Base-by-base conservation (phyloP, 2,113 vertebrate genomes). In the Cathartes aura region DNA sequence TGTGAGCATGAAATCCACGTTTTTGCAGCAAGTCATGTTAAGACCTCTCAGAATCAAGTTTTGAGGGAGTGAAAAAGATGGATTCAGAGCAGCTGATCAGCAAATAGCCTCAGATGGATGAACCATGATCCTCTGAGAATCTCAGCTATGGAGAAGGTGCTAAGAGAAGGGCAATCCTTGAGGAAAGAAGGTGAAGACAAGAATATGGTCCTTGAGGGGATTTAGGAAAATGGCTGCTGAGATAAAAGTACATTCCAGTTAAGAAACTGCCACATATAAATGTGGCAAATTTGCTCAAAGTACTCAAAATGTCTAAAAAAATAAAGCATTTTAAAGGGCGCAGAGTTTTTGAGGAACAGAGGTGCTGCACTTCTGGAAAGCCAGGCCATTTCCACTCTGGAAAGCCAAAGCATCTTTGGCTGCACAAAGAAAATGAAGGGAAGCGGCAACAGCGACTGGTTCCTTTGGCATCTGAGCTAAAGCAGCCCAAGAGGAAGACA, bases 11-110 rank as follows among this genome's bases (percentile, higher is more conserved):
- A 93, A 97, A 94, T 91, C 52, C 93, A 63, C 11, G 8, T 52
- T 90, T 94, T n/a, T 82, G 78, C 56, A 93, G 58, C 52, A 90
- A 93, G 71, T 53, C 70, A 43, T 15, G 60, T 73, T 90, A 82
- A 48, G 53, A 32, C 81, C 73, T 64, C 86, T 95, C 79, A 89
- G 70, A 95, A 94, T 82, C 68, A 62, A 66, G 78, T 64, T 92
- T 9, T 43, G 82, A 94, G 47, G 26, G 15, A 78, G 48, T 27
- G 30, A 63, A 89, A 73, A 75, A 55, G 74, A 86, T 42, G 40
- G 30, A 55, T 80, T 85, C 74, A 67, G 66, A 82, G 53, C 43
- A 79, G 63, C 5, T 67, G 63, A 76, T 50, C 66, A 80, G 84
- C 45, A 62, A 72, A 96, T 6, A 94, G 73, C 42, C 53, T 82